Conservation (phyloP, 2,113 vertebrate species). For the Lucifuga dentata region DNA sequence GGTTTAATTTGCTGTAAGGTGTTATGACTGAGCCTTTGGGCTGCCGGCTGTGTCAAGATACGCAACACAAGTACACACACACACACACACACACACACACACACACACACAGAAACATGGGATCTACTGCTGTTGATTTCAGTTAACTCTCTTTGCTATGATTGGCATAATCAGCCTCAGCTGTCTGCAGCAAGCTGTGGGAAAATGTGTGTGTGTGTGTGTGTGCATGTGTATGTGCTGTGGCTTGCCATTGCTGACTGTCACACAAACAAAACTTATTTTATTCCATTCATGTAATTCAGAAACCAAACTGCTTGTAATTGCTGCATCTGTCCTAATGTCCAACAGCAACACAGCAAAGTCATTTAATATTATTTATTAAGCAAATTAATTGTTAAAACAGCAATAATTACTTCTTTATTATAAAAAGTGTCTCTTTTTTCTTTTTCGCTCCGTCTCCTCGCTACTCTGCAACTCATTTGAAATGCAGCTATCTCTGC, state of each 20-base stretch:
- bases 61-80: conserved; percentile 9
- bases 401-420: conserved; percentile 9
- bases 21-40: conserved; percentile 49
- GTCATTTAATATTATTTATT: not conserved
- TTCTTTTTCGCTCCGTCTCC: not conserved
- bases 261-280: conserved; percentile 21
- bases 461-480: conserved; percentile 17
- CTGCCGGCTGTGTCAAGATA: conserved; percentile 44
- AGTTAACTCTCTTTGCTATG: conserved; percentile 44
- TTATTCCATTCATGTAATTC: conserved; percentile 30
- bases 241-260: conserved; percentile 18
- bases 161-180: conserved; percentile 47
- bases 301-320: not conserved
- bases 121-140: conserved; percentile 30
- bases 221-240: not conserved
- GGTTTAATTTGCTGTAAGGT: conserved; percentile 60
- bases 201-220: conserved; percentile 43
- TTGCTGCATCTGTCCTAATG: not conserved
- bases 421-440: not conserved
- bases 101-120: conserved; percentile 7
- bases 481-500: conserved; percentile 33
- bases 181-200: conserved; percentile 43
- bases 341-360: not conserved
- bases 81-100: conserved; percentile 19
- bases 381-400: not conserved